Conservation (phyloP, 2,888 invertebrate genomes). For the Gortyna flavago region DNA sequence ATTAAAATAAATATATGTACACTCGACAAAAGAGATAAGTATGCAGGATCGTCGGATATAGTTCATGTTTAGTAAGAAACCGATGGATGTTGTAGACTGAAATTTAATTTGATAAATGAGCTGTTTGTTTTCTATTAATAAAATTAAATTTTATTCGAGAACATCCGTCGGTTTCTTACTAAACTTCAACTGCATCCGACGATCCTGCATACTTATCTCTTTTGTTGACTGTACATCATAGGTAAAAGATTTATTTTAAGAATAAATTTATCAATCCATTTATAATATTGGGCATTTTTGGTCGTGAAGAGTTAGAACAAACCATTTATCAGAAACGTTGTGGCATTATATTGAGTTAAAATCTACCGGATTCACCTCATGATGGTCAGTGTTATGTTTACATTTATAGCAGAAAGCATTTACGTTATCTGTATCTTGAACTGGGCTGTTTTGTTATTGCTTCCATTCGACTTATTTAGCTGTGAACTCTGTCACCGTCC, state of each 20-base stretch:
- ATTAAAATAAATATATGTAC: conserved; percentile 75
- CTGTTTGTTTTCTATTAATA: too few relatives aligned
- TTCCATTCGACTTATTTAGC: conserved; percentile 75
- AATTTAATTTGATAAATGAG: too few relatives aligned
- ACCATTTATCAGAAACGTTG: conserved; percentile 73
- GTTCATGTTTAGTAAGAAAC: too few relatives aligned
- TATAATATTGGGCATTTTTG: conserved; percentile 78
- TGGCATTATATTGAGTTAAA: conserved; percentile 81
- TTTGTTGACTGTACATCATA: too few relatives aligned
- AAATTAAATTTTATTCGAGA: too few relatives aligned
- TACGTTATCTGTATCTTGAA: conserved; percentile 77
- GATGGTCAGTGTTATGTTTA: conserved; percentile 84
- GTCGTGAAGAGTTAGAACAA: conserved; percentile 70
- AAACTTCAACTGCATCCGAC: too few relatives aligned
- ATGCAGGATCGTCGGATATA: too few relatives aligned
- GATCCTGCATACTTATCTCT: too few relatives aligned
- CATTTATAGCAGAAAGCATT: conserved; percentile 84
- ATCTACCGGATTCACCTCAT: conserved; percentile 83
- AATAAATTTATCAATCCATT: conserved; percentile 74
- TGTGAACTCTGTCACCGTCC: conserved; percentile 85
- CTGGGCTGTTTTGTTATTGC: conserved; percentile 82
- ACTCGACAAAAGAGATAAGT: too few relatives aligned
- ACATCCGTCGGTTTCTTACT: too few relatives aligned
- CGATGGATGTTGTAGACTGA: too few relatives aligned
- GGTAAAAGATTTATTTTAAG: conserved; percentile 73